These are phyloP conservation scores for Paramormyrops hopkinsi DNA, from an alignment of 2,797 vertebrate species.

Conservation along the genomic window DNA sequence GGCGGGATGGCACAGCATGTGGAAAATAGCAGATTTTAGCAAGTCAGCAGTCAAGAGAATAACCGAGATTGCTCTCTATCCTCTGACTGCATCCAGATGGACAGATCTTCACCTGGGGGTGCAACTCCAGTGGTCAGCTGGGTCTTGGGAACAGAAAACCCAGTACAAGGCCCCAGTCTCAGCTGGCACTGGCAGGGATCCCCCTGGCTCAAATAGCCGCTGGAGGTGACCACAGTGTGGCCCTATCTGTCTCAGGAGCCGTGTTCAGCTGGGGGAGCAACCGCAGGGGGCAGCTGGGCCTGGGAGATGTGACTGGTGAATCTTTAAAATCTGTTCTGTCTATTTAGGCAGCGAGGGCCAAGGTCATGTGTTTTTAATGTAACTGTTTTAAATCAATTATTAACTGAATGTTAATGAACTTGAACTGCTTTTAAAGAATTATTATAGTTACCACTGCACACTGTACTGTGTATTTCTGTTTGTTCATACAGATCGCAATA, in stretches of 20 bases:
- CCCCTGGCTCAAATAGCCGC: slow-evolving; percentile 71
- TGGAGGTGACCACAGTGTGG: slow-evolving; percentile 76
- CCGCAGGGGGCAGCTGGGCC: slow-evolving; percentile 71
- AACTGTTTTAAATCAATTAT: neutral
- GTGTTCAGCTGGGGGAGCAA: slow-evolving; percentile 79
- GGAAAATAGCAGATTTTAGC: neutral
- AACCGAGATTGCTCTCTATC: neutral
- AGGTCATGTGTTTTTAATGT: neutral
- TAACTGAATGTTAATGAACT: neutral
- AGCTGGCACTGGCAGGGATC: slow-evolving; percentile 58
- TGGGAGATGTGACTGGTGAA: slow-evolving; percentile 70
- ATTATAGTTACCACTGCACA: neutral
- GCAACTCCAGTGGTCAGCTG: slow-evolving; percentile 75
- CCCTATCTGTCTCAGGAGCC: slow-evolving; percentile 70
- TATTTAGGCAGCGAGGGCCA: neutral
- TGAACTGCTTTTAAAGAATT: neutral
- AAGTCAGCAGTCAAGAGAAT: slow-evolving; percentile 12
- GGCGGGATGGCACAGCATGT: neutral
- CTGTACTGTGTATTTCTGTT: neutral
- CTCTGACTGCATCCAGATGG: slow-evolving; percentile 56
- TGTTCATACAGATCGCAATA: slow-evolving; percentile 49
- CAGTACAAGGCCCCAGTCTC: slow-evolving; percentile 51
- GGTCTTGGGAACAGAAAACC: slow-evolving; percentile 71
- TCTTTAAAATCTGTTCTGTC: neutral
- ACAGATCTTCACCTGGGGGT: slow-evolving; percentile 79